Base-by-base conservation (phyloP, 2,888 invertebrate species). In the Cheilosia impressa region DNA sequence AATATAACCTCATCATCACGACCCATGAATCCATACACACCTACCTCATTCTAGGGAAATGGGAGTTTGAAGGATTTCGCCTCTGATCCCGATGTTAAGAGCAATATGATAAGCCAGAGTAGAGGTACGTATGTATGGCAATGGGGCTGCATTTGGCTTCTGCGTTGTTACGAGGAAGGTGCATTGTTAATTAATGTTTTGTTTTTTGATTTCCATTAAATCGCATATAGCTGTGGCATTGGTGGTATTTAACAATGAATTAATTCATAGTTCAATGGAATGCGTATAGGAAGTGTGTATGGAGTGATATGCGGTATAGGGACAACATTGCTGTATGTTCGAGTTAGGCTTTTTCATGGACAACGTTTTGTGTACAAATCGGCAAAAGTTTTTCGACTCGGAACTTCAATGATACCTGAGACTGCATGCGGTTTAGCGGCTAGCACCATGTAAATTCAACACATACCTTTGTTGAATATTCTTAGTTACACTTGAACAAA, bases 201-300 rank as follows among this genome's bases (percentile, higher is more conserved):
- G 68, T 81, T 81, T 65, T 65, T 71, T 65, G 71, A 76, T 76
- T 75, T 65, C 65, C 34, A 65, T 63, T 13, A 71, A 73, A 80
- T 80, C 68, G 53, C 57, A 52, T 63, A 57, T 41, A 50, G 57
- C 55, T 65, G 75, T 65, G 69, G 75, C 31, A 45, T 31, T 62
- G 60, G 79, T 53, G 79, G 72, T 60, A 66, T 78, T 78, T 72
- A 72, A 63, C 62, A 68, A 68, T 80, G 73, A 80, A 80, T 80
- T 73, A 55, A 68, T 80, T 80, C 55, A 66, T 60, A 80, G 71
- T 45, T 50, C 50, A 78, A 78, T 57, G 57, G 58, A 65, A 78
- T 78, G 63, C 31, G 10, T 62, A 24, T 24, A 27, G 19, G 27
- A 34, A n/a, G 24, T 31, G 38, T 22, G 27, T n/a, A 43, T 19